Percentiles rank a stretch among this genome's conserved stretches.
Evolutionary conservation across 2,113 vertebrate species (phyloP).

Genomic region (Synchiropus splendidus): DNA sequence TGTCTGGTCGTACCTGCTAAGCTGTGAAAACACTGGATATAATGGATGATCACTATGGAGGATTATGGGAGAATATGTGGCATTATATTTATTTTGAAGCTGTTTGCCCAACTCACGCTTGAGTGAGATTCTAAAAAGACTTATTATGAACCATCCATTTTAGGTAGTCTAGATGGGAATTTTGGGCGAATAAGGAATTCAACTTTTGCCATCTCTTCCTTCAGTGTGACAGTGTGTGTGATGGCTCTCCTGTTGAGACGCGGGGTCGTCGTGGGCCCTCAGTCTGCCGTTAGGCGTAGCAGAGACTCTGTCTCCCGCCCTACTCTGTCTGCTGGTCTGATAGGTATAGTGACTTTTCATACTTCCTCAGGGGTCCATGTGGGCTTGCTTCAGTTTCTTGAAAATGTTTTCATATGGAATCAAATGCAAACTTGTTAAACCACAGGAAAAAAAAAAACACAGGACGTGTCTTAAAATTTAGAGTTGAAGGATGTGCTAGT

Average conservation of each 20-base stretch:
- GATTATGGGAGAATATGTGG: too few relatives aligned
- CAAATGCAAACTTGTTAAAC: background rate
- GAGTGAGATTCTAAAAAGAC: too few relatives aligned
- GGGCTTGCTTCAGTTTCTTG: background rate
- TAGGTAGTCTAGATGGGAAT: too few relatives aligned
- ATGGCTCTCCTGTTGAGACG: constrained; percentile 69
- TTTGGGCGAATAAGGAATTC: background rate
- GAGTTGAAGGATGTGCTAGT: background rate
- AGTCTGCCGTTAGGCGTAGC: constrained; percentile 53
- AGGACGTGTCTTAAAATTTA: background rate
- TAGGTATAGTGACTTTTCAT: constrained; percentile 63
- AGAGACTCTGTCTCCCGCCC: constrained; percentile 60
- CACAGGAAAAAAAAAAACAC: background rate
- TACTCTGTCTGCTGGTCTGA: constrained; percentile 52
- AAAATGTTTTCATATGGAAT: background rate
- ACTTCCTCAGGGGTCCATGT: background rate
- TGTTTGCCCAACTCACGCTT: too few relatives aligned
- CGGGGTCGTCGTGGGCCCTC: constrained; percentile 58
- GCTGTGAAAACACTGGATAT: too few relatives aligned
- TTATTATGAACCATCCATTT: background rate
- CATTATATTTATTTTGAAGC: too few relatives aligned
- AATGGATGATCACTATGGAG: too few relatives aligned
- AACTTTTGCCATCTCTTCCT: constrained; percentile 31
- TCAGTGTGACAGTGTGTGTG: constrained; percentile 61
- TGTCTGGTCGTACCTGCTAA: too few relatives aligned